Evolutionary conservation across 2,113 vertebrate species (phyloP).

Genomic region (Brachyhypopomus occidentalis): DNA sequence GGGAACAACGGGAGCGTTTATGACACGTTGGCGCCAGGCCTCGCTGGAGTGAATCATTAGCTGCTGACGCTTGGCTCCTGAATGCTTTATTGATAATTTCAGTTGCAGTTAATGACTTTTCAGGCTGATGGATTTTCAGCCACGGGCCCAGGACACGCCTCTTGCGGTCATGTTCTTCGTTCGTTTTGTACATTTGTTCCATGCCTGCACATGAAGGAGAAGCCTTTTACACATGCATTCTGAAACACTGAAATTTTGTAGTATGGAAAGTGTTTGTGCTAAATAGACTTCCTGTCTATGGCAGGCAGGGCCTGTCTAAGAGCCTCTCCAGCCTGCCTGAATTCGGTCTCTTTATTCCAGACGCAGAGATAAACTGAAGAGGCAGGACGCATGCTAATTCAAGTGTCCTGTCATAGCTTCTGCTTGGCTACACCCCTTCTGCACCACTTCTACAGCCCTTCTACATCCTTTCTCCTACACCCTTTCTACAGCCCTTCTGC

Average conservation of each 20-base stretch:
- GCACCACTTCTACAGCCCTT: no score
- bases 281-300: neutral
- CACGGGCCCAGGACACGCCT: no score
- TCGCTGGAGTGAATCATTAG: slow-evolving; percentile 26
- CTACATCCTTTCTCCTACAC: no score
- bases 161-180: neutral
- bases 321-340: slow-evolving; percentile 1
- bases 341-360: slow-evolving; percentile 32
- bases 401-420: slow-evolving; percentile 37
- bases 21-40: neutral
- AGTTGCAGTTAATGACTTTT: neutral
- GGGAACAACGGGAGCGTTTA: slow-evolving; percentile 19
- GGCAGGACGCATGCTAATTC: slow-evolving; percentile 45
- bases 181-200: neutral
- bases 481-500: no score
- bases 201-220: neutral
- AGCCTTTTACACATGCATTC: neutral
- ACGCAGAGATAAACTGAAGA: slow-evolving; percentile 52
- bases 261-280: no score
- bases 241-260: neutral
- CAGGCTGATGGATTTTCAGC: no score
- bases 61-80: neutral
- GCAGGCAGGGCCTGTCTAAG: slow-evolving; percentile 8
- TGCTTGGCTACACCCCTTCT: slow-evolving; percentile 28
- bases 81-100: neutral